Percentiles rank a stretch among this genome's conserved stretches.
These are phyloP conservation scores for Zaprionus africanus DNA, from an alignment of 1,140 invertebrate species.

Conservation along the genomic window DNA sequence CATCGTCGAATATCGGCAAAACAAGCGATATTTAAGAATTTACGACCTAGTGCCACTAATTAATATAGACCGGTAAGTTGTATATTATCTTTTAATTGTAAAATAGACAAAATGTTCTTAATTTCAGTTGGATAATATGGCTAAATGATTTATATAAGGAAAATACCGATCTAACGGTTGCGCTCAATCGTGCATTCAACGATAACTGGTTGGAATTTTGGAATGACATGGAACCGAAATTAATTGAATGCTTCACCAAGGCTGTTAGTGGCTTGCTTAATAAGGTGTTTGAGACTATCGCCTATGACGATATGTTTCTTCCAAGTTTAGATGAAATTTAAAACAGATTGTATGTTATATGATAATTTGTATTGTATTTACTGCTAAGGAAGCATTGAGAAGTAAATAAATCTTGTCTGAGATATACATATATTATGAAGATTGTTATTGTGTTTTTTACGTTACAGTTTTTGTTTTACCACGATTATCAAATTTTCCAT, in stretches of 20 bases:
- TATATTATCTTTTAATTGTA: background rate
- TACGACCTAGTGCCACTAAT: conserved; percentile 46
- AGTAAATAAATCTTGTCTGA: background rate
- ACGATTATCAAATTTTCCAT: conserved; percentile 56
- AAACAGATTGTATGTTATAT: background rate
- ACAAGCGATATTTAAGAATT: conserved; percentile 56
- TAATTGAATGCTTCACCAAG: conserved; percentile 11
- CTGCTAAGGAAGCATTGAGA: background rate
- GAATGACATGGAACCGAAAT: conserved; percentile 49
- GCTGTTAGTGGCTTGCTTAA: conserved; percentile 39
- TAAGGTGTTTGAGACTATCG: conserved; percentile 46
- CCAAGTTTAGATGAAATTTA: conserved; percentile 4
- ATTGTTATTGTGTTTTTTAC: background rate
- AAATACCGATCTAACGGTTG: conserved; percentile 52
- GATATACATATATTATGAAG: background rate
- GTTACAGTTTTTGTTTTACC: conserved; percentile 35
- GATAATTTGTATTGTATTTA: background rate
- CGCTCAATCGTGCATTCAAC: conserved; percentile 45
- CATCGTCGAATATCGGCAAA: conserved; percentile 53
- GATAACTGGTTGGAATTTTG: conserved; percentile 60
- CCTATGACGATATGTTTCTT: conserved; percentile 69
- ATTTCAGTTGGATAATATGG: conserved; percentile 50
- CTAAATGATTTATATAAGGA: conserved; percentile 57
- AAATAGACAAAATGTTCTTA: background rate
- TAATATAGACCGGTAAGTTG: conserved; percentile 59